Conservation (phyloP, 2,113 vertebrate species). For the Chionodraco myersi region DNA sequence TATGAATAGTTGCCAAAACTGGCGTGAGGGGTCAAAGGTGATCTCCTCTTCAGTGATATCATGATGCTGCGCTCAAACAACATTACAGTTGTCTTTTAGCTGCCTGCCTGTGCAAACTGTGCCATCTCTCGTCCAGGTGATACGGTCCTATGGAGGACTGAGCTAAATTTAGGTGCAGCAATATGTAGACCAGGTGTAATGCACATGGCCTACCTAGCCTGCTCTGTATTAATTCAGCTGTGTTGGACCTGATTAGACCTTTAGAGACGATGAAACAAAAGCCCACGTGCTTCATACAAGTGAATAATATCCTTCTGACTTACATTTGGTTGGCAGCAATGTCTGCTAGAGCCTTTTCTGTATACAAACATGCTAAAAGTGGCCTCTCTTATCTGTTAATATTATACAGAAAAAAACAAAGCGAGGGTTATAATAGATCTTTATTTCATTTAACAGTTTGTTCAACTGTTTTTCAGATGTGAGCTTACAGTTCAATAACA, state of each 20-base stretch:
- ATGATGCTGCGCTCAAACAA: slow-evolving; percentile 18
- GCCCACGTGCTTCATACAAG: slow-evolving; percentile 17
- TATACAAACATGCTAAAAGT: slow-evolving; percentile 40
- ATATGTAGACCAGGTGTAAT: slow-evolving; percentile 78
- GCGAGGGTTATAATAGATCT: neutral
- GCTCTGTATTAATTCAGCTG: slow-evolving; percentile 41
- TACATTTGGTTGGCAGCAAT: slow-evolving; percentile 27
- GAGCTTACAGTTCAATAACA: slow-evolving; percentile 44
- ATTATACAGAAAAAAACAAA: slow-evolving; percentile 32
- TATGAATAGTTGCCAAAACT: neutral
- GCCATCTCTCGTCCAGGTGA: slow-evolving; percentile 53
- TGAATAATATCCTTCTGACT: slow-evolving; percentile 42
- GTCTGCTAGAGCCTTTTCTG: slow-evolving; percentile 42
- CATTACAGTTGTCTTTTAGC: slow-evolving; percentile 1
- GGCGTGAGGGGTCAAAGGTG: slow-evolving; percentile 43
- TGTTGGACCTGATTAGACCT: slow-evolving; percentile 25
- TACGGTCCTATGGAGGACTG: slow-evolving; percentile 60
- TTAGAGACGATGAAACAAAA: slow-evolving; percentile 15
- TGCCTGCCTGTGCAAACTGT: slow-evolving; percentile 52
- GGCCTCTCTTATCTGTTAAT: slow-evolving; percentile 23
- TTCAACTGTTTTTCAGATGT: slow-evolving; percentile 21
- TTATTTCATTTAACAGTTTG: slow-evolving; percentile 13
- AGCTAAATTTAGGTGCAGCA: slow-evolving; percentile 76
- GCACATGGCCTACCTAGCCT: slow-evolving; percentile 73
- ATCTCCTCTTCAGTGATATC: slow-evolving; percentile 21